Base-by-base conservation (phyloP, 37 sponge, comb jelly and placozoan genomes). In the Beroe forskalii region DNA sequence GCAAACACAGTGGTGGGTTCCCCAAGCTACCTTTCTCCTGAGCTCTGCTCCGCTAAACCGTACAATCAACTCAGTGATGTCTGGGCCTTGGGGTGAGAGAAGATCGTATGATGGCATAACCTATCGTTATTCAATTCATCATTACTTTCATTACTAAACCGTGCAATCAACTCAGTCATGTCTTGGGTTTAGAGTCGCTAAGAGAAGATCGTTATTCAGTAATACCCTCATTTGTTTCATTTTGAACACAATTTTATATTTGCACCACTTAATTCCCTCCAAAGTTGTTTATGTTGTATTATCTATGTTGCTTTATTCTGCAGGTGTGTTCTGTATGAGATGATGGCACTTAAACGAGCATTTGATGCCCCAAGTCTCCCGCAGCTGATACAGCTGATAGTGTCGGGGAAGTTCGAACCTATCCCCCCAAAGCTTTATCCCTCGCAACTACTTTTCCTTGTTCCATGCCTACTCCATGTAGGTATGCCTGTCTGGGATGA, bases 1-100 rank as follows among this genome's bases (percentile, higher is more conserved):
- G 86, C 86, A 2, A 44, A 80, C 55, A 44, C 86, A n/a, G 86
- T 80, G 27, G 86, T 80, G 28, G 86, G 86, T 42, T 80, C 86
- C 43, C 86, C 86, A 12, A 44, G 86, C 27, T 80, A 80, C 86
- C 27, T 80, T 1, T 80, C 86, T 25, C 86, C 86, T 12, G 55
- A 80, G 35, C 55, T 80, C 23, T 80, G 86, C 40, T 80, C 86
- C 27, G 86, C 86, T 44, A 80, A 80, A 80, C 86, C 86, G 8
- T 80, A 80, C 55, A 27, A 80, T 25, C 86, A 80, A 38, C 20
- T 44, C 19, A 80, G 86, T 43, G 86, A 80, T 80, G 55, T 80
- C 3, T 80, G 86, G 86, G 86, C 86, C 25, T 30, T 80, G 40
- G 86, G 86, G 86, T 80, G 19, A 69, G 19, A n/a, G n/a, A n/a